phyloP scores from a whole-genome alignment of 2,888 invertebrate genomes.

The Tetramorium bicarinatum region DNA sequence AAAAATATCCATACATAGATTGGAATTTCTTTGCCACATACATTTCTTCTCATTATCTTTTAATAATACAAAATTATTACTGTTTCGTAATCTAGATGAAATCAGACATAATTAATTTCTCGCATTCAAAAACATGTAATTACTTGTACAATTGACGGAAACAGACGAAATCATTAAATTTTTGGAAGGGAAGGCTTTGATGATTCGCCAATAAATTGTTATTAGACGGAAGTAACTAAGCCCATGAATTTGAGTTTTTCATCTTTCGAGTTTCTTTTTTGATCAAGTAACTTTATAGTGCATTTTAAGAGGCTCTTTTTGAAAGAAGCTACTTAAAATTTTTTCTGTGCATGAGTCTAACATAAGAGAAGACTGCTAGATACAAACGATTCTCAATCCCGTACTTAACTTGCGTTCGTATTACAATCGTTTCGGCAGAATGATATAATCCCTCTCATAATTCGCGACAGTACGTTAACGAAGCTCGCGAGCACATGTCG shows the following conservation, averaged over 20 bases:
- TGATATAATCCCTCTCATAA: constrained; percentile 26
- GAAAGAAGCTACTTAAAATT: background rate
- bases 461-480: constrained; percentile 47
- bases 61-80: no score
- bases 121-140: background rate
- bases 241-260: background rate
- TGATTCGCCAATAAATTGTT: background rate
- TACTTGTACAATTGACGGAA: background rate
- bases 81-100: background rate
- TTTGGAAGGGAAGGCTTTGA: background rate
- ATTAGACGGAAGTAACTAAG: background rate
- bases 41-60: background rate
- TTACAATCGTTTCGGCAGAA: constrained; percentile 26
- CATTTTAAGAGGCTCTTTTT: background rate
- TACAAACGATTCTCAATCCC: background rate
- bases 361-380: background rate
- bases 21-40: background rate
- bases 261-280: background rate
- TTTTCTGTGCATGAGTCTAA: background rate
- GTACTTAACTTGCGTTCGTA: constrained; percentile 15
- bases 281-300: background rate
- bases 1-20: background rate
- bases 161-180: no score
- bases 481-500: constrained; percentile 41
- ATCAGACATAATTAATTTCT: background rate